Conservation (phyloP, 2,113 vertebrate genomes). For the Callaeas wilsoni region DNA sequence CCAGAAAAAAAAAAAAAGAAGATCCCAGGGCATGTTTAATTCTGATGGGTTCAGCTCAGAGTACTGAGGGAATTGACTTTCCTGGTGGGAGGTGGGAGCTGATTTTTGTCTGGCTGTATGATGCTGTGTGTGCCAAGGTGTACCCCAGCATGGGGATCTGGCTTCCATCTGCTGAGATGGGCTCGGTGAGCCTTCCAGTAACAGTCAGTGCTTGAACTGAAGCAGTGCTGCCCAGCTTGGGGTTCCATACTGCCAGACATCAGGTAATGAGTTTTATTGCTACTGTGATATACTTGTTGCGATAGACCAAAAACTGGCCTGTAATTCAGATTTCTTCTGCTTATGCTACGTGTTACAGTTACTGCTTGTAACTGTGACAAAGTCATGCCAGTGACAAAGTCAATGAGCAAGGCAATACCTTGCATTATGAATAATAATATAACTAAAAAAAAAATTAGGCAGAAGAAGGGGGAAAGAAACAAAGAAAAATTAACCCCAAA, state of each 20-base stretch:
- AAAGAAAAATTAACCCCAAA: not conserved
- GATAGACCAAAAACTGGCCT: not conserved
- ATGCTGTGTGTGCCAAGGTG: fast-evolving
- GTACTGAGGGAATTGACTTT: not conserved
- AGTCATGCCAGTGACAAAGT: not conserved
- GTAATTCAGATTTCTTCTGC: not conserved
- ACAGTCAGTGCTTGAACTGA: not conserved
- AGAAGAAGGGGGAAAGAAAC: fast-evolving
- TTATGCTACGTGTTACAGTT: not conserved
- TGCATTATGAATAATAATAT: not conserved
- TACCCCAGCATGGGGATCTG: fast-evolving
- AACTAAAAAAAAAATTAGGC: not conserved
- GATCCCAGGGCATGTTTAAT: not conserved
- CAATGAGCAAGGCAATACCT: not conserved
- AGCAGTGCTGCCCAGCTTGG: not conserved
- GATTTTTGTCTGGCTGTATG: not conserved
- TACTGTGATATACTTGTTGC: not conserved
- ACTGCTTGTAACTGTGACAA: not conserved
- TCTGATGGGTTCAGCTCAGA: not conserved
- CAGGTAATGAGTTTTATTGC: not conserved
- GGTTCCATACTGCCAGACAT: not conserved
- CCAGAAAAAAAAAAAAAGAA: not conserved
- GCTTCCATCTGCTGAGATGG: not conserved
- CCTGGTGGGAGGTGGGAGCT: not conserved
- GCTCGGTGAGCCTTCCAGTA: not conserved